A percentile compares a stretch with the other conserved stretches of the same genome.
These are phyloP conservation scores for Ctenoplectra terminalis DNA, from an alignment of 1,140 invertebrate species.

Conservation along the genomic window DNA sequence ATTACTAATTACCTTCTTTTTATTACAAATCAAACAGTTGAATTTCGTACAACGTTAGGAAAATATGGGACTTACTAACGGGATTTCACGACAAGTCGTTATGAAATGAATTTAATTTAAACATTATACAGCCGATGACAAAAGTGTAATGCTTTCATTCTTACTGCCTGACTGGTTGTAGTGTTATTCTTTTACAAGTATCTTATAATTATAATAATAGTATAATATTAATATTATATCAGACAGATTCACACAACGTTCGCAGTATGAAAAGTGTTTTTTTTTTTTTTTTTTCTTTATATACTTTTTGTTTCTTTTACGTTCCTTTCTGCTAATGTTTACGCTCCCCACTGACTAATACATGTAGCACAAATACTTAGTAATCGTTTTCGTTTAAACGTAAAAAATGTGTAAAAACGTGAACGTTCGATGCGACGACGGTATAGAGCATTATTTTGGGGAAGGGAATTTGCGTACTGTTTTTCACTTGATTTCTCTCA, in stretches of 20 bases:
- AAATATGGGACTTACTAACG: conserved; percentile 45
- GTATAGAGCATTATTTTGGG: conserved; percentile 78
- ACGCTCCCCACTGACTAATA: conserved; percentile 70
- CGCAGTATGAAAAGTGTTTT: conserved; percentile 75
- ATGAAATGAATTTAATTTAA: conserved; percentile 82
- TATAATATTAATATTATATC: conserved; percentile 80
- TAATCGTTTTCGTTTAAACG: conserved; percentile 78
- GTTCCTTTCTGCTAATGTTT: conserved; percentile 66
- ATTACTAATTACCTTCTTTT: conserved; percentile 25
- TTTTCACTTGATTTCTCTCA: conserved; percentile 77
- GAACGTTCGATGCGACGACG: conserved; percentile 77
- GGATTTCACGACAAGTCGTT: conserved; percentile 66
- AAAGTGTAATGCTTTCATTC: conserved; percentile 78
- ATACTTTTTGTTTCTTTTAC: conserved; percentile 63
- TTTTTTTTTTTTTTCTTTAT: conserved; percentile 61
- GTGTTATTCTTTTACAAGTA: conserved; percentile 81
- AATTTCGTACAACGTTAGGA: conserved; percentile 34
- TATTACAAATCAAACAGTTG: conserved; percentile 34
- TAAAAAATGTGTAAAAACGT: conserved; percentile 82
- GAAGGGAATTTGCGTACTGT: conserved; percentile 78
- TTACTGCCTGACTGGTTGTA: conserved; percentile 79
- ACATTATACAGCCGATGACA: conserved; percentile 81
- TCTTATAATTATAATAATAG: conserved; percentile 78
- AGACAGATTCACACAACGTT: conserved; percentile 80
- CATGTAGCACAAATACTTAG: conserved; percentile 72